Evolutionary conservation across 2,888 invertebrate species (phyloP), one percentile per base, ranked within the genome.

Genomic region (Leptura quadrifasciata): DNA sequence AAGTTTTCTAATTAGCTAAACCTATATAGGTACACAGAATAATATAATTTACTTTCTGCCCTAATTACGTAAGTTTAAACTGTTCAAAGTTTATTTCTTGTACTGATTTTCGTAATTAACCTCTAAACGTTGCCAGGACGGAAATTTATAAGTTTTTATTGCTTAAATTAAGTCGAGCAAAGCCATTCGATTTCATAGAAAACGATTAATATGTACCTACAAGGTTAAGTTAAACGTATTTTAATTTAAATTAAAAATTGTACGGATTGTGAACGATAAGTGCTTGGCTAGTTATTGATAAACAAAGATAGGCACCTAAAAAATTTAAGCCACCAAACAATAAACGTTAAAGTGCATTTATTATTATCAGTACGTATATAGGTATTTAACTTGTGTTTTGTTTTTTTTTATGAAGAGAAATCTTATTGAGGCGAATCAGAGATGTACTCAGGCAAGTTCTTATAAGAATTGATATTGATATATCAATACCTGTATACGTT

Each of bases 111-210:
- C 15, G 15, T 39, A 6, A 39, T 15, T 39, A 39, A 39, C 39
- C 39, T 39, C 39, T 15, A 39, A n/a, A 39, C 39, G 12, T 2
- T 39, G 39, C 15, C 8, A 8, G 27, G 27, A 8, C 27, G 6
- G 27, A 31, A 31, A 2, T 31, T 31, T n/a, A n/a, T n/a, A 5
- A 31, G 27, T 31, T 31, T 31, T 61, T 60, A 24, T 60, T 31
- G 61, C 31, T 61, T 18, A 17, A 21, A 61, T 61, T 31, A 61
- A 15, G 35, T 27, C 31, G 20, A 39, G 3, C 60, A 60, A 63
- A 18, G 63, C 39, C 10, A 39, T 39, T 8, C 6, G 8, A 31
- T 31, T 31, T 18, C 8, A 31, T 31, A 39, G 39, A n/a, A 47
- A 47, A 47, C 17, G n/a, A 47, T 47, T n/a, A n/a, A 47, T 47